phyloP scores from a whole-genome alignment of 2,113 vertebrate genomes.

The Xiphophorus hellerii region DNA sequence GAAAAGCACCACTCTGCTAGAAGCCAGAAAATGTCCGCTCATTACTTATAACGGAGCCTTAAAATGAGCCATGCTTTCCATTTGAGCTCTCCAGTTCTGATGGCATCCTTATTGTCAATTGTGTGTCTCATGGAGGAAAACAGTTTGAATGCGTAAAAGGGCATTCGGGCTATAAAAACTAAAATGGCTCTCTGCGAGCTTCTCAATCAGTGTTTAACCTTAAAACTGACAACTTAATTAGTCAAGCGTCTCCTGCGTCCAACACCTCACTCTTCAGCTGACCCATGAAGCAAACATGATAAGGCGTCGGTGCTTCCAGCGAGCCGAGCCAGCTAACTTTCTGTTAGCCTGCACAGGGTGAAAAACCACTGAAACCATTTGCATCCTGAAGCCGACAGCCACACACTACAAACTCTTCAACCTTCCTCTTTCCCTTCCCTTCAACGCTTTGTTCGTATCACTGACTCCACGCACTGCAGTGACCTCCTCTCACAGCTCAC shows the following conservation, averaged over 20 bases:
- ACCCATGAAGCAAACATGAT: constrained; percentile 8
- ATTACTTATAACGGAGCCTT: constrained; percentile 21
- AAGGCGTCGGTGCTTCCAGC: constrained; percentile 25
- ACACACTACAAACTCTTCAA: constrained; percentile 33
- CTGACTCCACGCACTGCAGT: constrained; percentile 23
- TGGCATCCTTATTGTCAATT: constrained; percentile 9
- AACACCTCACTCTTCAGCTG: constrained; percentile 25
- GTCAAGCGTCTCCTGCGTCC: constrained; percentile 5
- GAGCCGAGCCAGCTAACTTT: constrained; percentile 50
- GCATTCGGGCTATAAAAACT: constrained; percentile 33
- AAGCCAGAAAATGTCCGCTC: constrained; percentile 55
- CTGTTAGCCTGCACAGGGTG: constrained; percentile 54
- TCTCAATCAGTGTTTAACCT: constrained; percentile 39
- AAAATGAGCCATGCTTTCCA: neutral
- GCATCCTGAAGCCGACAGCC: constrained; percentile 56
- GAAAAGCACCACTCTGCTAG: constrained; percentile 41
- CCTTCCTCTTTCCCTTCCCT: constrained; percentile 51
- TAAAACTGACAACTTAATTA: constrained; percentile 44
- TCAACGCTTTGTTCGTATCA: constrained; percentile 26
- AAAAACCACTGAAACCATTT: constrained; percentile 54
- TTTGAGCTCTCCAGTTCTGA: neutral
- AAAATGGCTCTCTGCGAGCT: neutral
- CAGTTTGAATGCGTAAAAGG: constrained; percentile 33
- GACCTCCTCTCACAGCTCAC: constrained; percentile 34
- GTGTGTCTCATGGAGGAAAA: constrained; percentile 15